A percentile compares a stretch with the other conserved stretches of the same genome.
Conservation (phyloP, 2,888 invertebrate species). For the Automeris io region DNA sequence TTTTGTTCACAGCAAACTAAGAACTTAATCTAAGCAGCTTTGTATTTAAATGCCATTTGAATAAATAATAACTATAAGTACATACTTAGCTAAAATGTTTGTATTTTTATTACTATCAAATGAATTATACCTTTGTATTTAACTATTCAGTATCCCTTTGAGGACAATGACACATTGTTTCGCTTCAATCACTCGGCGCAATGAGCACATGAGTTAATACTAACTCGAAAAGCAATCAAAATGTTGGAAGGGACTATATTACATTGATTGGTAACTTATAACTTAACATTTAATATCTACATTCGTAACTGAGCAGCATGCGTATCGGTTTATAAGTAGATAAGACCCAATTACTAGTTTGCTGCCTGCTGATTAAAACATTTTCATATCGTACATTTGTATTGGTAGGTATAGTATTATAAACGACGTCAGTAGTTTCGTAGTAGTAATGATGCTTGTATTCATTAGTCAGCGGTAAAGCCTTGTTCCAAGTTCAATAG, state of each 20-base stretch:
- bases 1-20: conserved; percentile 1
- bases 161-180: conserved; percentile 37
- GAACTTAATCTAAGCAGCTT: conserved; percentile 14
- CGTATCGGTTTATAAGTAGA: not conserved
- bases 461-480: conserved; percentile 31
- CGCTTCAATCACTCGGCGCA: conserved; percentile 52
- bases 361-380: not conserved
- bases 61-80: conserved; percentile 15
- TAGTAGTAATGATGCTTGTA: conserved; percentile 1
- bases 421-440: not conserved
- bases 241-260: not conserved
- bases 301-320: not conserved
- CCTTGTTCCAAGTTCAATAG: conserved; percentile 2
- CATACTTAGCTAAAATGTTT: not conserved
- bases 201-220: conserved; percentile 26
- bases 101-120: conserved; percentile 6
- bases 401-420: conserved; percentile 1
- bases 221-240: conserved; percentile 12
- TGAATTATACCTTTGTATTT: conserved; percentile 7
- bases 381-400: too few species aligned
- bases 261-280: too few species aligned
- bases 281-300: not conserved
- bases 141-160: conserved; percentile 12
- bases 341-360: not conserved
- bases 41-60: conserved; percentile 12